A percentile compares a stretch with the other conserved stretches of the same genome.
phyloP scores from a whole-genome alignment of 2,888 invertebrate genomes.

The Perizoma affinitatum region DNA sequence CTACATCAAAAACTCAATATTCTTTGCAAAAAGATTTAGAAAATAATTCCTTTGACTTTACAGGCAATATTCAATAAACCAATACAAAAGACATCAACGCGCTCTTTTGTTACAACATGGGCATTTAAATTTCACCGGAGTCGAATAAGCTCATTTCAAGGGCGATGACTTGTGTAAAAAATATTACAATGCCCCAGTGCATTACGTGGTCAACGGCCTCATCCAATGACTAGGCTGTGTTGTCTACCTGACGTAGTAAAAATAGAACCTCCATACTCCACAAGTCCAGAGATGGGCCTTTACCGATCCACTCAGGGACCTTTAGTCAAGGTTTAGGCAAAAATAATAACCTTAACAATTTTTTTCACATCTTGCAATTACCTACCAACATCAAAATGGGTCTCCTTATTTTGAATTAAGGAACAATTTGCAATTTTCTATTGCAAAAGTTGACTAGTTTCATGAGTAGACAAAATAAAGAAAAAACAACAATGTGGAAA shows the following conservation, averaged over 20 bases:
- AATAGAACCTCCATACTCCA: slow-evolving; percentile 61
- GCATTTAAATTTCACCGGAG: slow-evolving; percentile 23
- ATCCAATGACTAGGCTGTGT: slow-evolving; percentile 57
- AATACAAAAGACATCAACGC: slow-evolving; percentile 36
- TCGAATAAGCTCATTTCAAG: slow-evolving; percentile 45
- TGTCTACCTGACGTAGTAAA: slow-evolving; percentile 54
- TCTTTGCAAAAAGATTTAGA: no score
- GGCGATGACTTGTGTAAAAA: slow-evolving; percentile 73
- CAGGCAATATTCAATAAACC: slow-evolving; percentile 4
- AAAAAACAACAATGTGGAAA: no score
- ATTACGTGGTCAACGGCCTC: slow-evolving; percentile 70
- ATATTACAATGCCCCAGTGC: slow-evolving; percentile 58
- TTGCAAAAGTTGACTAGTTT: no score
- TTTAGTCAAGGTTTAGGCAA: background rate
- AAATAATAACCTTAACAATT: background rate
- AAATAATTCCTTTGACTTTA: no score
- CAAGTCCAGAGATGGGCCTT: slow-evolving; percentile 49
- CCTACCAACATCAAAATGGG: no score
- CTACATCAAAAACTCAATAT: no score
- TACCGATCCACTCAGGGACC: slow-evolving; percentile 20
- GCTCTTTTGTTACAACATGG: slow-evolving; percentile 25
- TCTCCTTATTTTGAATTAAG: no score
- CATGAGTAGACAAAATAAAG: no score
- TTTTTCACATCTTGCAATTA: no score
- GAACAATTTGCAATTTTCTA: no score